Base-by-base conservation (phyloP, 1,140 invertebrate species). In the Prorops nasuta region DNA sequence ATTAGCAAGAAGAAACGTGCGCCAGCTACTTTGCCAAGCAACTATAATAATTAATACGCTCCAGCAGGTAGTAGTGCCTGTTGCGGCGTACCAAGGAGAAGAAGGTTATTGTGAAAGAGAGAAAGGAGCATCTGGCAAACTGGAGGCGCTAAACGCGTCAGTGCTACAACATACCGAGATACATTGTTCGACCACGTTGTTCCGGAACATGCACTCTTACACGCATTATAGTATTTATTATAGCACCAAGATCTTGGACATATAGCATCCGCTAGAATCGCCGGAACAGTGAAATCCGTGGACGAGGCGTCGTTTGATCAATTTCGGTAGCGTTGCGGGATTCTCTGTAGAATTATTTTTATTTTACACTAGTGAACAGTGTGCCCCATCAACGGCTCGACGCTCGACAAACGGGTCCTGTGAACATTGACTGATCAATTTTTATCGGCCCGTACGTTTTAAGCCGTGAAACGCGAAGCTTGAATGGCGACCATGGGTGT, bases 401-500 rank as follows among this genome's bases (percentile, higher is more conserved):
- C n/a, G n/a, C n/a, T n/a, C n/a, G n/a, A n/a, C n/a, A n/a, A n/a
- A n/a, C n/a, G n/a, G n/a, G n/a, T n/a, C n/a, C n/a, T n/a, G n/a
- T n/a, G n/a, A n/a, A n/a, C n/a, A n/a, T n/a, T n/a, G n/a, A n/a
- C n/a, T n/a, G n/a, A n/a, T n/a, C n/a, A n/a, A n/a, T n/a, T n/a
- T n/a, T n/a, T n/a, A n/a, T n/a, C n/a, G n/a, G n/a, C n/a, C n/a
- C n/a, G n/a, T n/a, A n/a, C n/a, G n/a, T n/a, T n/a, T n/a, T n/a
- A n/a, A n/a, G n/a, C n/a, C n/a, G n/a, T n/a, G n/a, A n/a, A n/a
- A n/a, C n/a, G n/a, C n/a, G n/a, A n/a, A n/a, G n/a, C n/a, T n/a
- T n/a, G 57, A 63, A 76, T 76, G 74, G 68, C 68, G 62, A 67
- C 61, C 49, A 75, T 73, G 68, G 71, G 73, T 56, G 71, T 74